phyloP scores from a whole-genome alignment of 2,888 invertebrate genomes.

The Caenorhabditis panamensis region DNA sequence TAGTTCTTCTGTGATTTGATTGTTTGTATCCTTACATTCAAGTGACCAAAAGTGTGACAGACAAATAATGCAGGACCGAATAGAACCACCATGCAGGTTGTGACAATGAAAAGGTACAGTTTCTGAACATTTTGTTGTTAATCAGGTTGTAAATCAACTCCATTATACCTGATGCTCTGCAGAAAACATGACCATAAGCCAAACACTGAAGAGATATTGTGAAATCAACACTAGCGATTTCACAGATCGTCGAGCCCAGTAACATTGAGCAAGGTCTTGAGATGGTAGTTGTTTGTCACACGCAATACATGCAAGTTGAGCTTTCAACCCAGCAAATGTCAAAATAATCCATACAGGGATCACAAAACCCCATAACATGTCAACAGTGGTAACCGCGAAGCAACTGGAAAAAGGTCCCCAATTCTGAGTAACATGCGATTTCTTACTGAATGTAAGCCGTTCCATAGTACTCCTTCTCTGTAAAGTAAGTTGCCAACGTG shows the following conservation, averaged over 20 bases:
- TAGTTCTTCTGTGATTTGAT: background rate
- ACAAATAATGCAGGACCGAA: slow-evolving; percentile 70
- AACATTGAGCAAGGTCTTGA: slow-evolving; percentile 67
- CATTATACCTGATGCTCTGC: slow-evolving; percentile 60
- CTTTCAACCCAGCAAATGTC: slow-evolving; percentile 59
- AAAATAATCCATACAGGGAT: slow-evolving; percentile 71
- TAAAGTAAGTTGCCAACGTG: slow-evolving; percentile 62
- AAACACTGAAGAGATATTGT: slow-evolving; percentile 59
- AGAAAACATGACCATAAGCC: slow-evolving; percentile 63
- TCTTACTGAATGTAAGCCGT: slow-evolving; percentile 61
- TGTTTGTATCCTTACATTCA: slow-evolving; percentile 58
- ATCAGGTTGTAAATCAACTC: background rate
- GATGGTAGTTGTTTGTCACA: slow-evolving; percentile 65
- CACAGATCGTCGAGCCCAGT: slow-evolving; percentile 69
- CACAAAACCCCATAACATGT: slow-evolving; percentile 71
- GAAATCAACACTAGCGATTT: slow-evolving; percentile 58
- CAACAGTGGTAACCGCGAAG: slow-evolving; percentile 63
- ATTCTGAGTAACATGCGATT: background rate
- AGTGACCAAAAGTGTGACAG: slow-evolving; percentile 68
- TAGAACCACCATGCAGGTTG: slow-evolving; percentile 41
- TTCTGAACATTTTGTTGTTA: slow-evolving; percentile 37
- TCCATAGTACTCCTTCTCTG: slow-evolving; percentile 65
- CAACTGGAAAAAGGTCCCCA: slow-evolving; percentile 55
- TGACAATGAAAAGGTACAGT: slow-evolving; percentile 62
- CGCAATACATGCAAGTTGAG: slow-evolving; percentile 69